Evolutionary conservation across 2,113 vertebrate species (phyloP), one percentile per base, ranked within the genome.

Genomic region (Scophthalmus maximus): DNA sequence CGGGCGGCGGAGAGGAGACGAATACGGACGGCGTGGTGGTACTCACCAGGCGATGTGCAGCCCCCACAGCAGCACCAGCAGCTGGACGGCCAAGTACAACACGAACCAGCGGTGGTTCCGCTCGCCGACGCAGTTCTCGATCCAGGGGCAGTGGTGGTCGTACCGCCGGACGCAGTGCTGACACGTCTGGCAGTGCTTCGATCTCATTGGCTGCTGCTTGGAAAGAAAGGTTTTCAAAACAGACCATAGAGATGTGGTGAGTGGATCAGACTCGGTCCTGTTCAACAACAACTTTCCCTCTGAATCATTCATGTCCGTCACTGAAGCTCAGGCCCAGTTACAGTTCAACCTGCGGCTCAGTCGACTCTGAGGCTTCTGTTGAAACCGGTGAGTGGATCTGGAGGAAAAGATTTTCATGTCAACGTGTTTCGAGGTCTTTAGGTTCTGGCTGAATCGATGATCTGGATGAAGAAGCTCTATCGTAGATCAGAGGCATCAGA

Each of bases 91-190:
- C 86, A 99, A 66, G 88, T 97, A 99, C 17, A 90, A 83, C 6
- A 98, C 83, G 59, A 99, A 99, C 88, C 96, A 93, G 2, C 95
- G 95, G 76, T 98, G 97, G 87, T 98, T 98, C 75, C 93, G 93
- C 77, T 98, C 97, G 0, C 97, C 97, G 0, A 99, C 93, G 0
- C 97, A 99, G 93, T 98, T 99, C 90, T 96, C 95, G 2, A 98
- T 96, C 97, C 97, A 98, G 55, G 97, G 97, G 60, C 97, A 99
- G 90, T 99, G 97, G 62, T 99, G 97, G 88, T 99, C 97, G 0
- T 95, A 99, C 9, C 97, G 95, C 4, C 96, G 95, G 2, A 99
- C 96, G 0, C 97, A 99, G 86, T 92, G 96, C 29, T 90, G 94
- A 86, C 97, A 99, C 0, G 93, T 92, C 60, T 92, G 95, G 85